Percentiles rank a stretch among this genome's conserved stretches.
Evolutionary conservation across 2,888 invertebrate genomes (phyloP).

Genomic region (Tenthredo amoena): DNA sequence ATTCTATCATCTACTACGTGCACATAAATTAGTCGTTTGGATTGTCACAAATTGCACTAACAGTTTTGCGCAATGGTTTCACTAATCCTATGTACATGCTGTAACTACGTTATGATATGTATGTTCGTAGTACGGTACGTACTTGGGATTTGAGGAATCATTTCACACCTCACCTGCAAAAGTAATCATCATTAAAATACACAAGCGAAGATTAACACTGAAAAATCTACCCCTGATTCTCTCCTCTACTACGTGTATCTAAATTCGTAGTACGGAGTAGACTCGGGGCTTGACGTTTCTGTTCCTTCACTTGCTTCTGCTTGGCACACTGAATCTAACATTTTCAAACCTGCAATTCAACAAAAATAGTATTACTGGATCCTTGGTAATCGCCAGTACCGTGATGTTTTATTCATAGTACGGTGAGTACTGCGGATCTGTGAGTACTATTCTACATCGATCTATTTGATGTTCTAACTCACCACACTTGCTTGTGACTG

Average conservation of each 20-base stretch:
- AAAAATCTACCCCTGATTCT: slow-evolving; percentile 42
- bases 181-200: not conserved
- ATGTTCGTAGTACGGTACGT: slow-evolving; percentile 43
- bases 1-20: slow-evolving; percentile 30
- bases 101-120: slow-evolving; percentile 3
- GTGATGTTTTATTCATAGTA: slow-evolving; percentile 67
- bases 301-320: slow-evolving; percentile 1
- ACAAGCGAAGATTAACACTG: not conserved
- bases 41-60: slow-evolving; percentile 8
- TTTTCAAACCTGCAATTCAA: not conserved
- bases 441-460: not conserved
- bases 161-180: slow-evolving; percentile 12
- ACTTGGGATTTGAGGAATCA: slow-evolving; percentile 34
- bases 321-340: not conserved
- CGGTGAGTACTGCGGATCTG: slow-evolving; percentile 65
- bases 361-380: slow-evolving; percentile 28
- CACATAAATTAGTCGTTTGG: not conserved
- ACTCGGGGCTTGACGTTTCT: slow-evolving; percentile 42
- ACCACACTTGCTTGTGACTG: not conserved
- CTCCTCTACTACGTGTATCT: slow-evolving; percentile 34
- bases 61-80: not conserved
- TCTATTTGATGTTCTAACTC: not conserved
- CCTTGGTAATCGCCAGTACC: slow-evolving; percentile 64
- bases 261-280: slow-evolving; percentile 40
- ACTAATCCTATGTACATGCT: slow-evolving; percentile 29